Evolutionary conservation across 2,888 invertebrate species (phyloP).

Genomic region (Polydrusus cervinus): DNA sequence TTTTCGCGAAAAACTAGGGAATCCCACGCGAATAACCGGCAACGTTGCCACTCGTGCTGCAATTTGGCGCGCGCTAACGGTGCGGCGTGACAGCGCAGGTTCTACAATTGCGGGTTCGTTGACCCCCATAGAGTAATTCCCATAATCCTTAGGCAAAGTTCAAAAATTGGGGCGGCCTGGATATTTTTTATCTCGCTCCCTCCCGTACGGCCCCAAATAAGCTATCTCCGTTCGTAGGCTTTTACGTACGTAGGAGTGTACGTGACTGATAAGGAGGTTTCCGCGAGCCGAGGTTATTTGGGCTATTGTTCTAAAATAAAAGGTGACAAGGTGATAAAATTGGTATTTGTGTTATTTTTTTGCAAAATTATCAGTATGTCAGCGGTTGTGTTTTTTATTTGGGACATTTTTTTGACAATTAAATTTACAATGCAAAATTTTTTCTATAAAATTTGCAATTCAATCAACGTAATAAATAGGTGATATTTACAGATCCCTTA

Average conservation of each 20-base stretch:
- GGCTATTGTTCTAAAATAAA: constrained; percentile 3
- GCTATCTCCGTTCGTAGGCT: constrained; percentile 16
- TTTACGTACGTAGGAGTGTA: constrained; percentile 27
- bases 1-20: constrained; percentile 18
- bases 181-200: constrained; percentile 52
- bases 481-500: no score
- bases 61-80: constrained; percentile 48
- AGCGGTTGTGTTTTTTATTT: background rate
- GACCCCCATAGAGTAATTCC: constrained; percentile 46
- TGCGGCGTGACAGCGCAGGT: constrained; percentile 41
- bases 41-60: constrained; percentile 29
- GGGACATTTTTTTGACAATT: no score
- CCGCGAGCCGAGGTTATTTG: constrained; percentile 8
- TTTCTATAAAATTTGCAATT: no score
- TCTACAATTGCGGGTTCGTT: constrained; percentile 42
- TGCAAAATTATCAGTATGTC: constrained; percentile 1
- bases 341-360: background rate
- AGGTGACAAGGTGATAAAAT: constrained; percentile 8
- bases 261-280: constrained; percentile 30
- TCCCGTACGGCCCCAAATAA: background rate
- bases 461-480: no score
- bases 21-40: constrained; percentile 27
- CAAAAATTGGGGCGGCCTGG: constrained; percentile 61
- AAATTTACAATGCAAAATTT: no score
- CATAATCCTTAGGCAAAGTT: constrained; percentile 58